Conservation (phyloP, 2,797 vertebrate genomes). For the Lutjanus campechanus region DNA sequence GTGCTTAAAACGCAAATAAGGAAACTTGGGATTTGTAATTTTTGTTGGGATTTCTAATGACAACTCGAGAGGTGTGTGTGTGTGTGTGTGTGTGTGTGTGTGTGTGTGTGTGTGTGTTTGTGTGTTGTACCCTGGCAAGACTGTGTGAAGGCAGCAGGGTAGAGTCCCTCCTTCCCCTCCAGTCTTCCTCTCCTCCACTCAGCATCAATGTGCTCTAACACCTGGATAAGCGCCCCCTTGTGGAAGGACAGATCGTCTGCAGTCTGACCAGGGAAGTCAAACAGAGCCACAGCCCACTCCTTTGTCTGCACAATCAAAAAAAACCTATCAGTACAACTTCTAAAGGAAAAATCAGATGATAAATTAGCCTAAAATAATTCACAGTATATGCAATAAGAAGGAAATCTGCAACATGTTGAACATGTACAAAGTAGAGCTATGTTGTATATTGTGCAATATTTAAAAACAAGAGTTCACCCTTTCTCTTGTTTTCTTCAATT, state of each 20-base stretch:
- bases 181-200: slow-evolving; percentile 91
- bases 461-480: no score
- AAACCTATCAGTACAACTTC: no score
- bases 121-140: slow-evolving; percentile 50
- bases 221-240: slow-evolving; percentile 89
- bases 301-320: slow-evolving; percentile 14
- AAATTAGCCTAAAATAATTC: no score
- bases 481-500: no score
- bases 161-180: slow-evolving; percentile 89
- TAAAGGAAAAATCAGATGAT: no score
- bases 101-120: slow-evolving; percentile 18
- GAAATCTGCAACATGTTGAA: no score
- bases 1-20: no score
- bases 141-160: slow-evolving; percentile 87
- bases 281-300: slow-evolving; percentile 91
- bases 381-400: no score
- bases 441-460: no score
- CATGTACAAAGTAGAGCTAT: no score
- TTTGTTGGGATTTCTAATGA: no score
- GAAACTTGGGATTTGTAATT: no score
- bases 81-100: slow-evolving; percentile 18
- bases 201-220: slow-evolving; percentile 84
- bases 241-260: slow-evolving; percentile 91
- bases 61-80: not conserved
- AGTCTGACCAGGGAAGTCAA: slow-evolving; percentile 92